Evolutionary conservation across 2,113 vertebrate species (phyloP).

Genomic region (Phalacrocorax carbo): DNA sequence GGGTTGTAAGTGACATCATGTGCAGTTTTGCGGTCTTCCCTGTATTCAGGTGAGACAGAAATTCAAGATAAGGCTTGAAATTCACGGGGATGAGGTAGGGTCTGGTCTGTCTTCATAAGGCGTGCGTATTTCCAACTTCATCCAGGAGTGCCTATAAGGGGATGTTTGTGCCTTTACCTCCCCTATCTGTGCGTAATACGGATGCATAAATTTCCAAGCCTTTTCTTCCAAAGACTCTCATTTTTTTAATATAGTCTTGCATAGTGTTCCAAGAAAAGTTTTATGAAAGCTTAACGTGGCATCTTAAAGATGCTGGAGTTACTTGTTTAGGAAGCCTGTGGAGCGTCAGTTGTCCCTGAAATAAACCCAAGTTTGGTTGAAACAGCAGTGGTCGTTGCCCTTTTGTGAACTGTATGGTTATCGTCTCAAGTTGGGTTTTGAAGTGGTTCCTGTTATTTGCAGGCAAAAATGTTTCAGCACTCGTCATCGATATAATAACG

Average conservation of each 20-base stretch:
- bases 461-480: neutral
- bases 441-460: neutral
- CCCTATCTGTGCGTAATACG: rapidly evolving
- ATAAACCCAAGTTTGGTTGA: neutral
- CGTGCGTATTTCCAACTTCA: rapidly evolving
- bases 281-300: neutral
- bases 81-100: neutral
- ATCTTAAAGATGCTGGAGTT: neutral
- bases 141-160: rapidly evolving
- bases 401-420: neutral
- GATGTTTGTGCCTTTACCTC: neutral
- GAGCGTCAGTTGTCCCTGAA: neutral
- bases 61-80: neutral
- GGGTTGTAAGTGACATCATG: neutral
- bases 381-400: neutral
- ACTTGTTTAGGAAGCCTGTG: neutral
- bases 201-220: neutral
- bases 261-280: neutral
- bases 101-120: neutral
- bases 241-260: neutral
- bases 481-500: neutral
- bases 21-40: neutral
- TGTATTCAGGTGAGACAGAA: neutral
- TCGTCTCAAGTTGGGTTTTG: neutral
- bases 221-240: neutral